Base-by-base conservation (phyloP, 2,113 vertebrate genomes). In the Phyllostomus hastatus region DNA sequence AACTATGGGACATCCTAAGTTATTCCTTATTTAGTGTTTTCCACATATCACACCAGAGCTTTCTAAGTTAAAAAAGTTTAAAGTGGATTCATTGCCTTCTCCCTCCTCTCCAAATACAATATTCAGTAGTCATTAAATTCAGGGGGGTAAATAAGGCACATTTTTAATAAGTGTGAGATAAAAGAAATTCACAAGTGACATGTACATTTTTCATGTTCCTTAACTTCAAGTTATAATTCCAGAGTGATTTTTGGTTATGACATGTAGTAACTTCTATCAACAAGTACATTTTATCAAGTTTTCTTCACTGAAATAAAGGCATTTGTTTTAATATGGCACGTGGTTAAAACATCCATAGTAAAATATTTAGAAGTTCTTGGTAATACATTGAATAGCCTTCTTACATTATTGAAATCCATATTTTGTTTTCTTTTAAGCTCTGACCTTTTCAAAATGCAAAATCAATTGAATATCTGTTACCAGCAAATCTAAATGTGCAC, bases 391-490 rank as follows among this genome's bases (percentile, higher is more conserved):
- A 70, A 66, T 92, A 35, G 48, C 20, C 52, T 48, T 83, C n/a
- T 73, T 72, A 41, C 5, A n/a, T 48, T 61, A 89, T 54, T 31
- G 16, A 72, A 93, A 72, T 16, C 72, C 8, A 38, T 22, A 17
- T 88, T 88, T 28, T 24, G 38, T 88, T 96, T 79, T 70, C 64
- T 81, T 88, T 89, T 22, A 90, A 72, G 19, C 35, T 54, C 12
- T 84, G 59, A 17, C 33, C 46, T 93, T 95, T 89, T 82, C n/a
- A 93, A 67, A 85, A 84, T 95, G 19, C 28, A 90, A 67, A 95
- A 88, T 90, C 76, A 92, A 41, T 90, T 90, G 41, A 89, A 43
- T 69, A 76, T 95, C 93, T 94, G 54, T 92, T 70, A 83, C 3
- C 80, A 90, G 67, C 35, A 75, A 88, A 88, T 80, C 19, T 24